These are phyloP conservation scores for Cephalopachus bancanus DNA, from an alignment of 2,797 vertebrate genomes.

Conservation along the genomic window DNA sequence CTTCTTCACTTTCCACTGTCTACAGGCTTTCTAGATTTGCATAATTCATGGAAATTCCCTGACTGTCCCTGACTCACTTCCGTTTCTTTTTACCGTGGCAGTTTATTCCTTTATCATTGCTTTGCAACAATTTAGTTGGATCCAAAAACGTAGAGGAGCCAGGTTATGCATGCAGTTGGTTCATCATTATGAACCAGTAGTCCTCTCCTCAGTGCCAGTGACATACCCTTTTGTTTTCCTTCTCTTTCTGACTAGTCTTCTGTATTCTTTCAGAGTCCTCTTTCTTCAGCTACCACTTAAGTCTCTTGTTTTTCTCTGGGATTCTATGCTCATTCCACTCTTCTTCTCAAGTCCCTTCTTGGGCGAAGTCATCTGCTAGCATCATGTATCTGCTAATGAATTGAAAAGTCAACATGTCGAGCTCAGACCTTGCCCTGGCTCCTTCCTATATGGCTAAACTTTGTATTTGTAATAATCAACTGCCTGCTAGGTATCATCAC, in stretches of 20 bases:
- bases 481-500: background rate
- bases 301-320: background rate
- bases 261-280: background rate
- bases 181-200: background rate
- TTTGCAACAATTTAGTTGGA: background rate
- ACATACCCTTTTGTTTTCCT: background rate
- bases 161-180: background rate
- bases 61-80: background rate
- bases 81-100: background rate
- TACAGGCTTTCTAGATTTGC: background rate
- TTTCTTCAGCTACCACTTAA: background rate
- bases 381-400: background rate
- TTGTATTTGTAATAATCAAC: too few species aligned
- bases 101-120: background rate
- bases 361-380: background rate
- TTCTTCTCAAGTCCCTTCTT: background rate
- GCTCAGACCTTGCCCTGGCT: too few species aligned
- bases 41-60: background rate
- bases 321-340: background rate
- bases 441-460: background rate
- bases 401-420: fast-evolving
- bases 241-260: background rate
- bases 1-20: background rate
- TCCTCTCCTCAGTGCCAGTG: background rate
- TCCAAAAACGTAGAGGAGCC: background rate